phyloP scores from a whole-genome alignment of 2,113 vertebrate species.

The Rhombomys opimus region DNA sequence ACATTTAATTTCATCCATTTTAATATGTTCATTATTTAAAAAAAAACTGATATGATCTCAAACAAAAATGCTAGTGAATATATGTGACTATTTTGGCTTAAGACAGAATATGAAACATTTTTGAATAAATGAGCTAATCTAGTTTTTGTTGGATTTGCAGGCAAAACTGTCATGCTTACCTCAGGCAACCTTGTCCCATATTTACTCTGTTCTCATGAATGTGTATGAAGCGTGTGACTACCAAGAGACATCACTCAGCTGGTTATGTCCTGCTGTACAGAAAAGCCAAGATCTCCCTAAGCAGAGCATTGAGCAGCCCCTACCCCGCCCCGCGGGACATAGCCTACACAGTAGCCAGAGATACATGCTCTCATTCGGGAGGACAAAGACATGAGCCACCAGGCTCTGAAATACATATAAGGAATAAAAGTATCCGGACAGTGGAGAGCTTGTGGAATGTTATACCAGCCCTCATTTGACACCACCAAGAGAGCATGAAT shows the following conservation, averaged over 20 bases:
- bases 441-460: neutral
- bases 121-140: neutral
- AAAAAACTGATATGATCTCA: neutral
- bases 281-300: neutral
- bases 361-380: neutral
- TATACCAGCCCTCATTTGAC: neutral
- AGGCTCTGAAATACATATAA: neutral
- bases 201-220: neutral
- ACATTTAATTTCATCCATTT: neutral
- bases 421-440: neutral
- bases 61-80: slow-evolving; percentile 7
- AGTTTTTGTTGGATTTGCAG: neutral
- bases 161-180: neutral
- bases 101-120: neutral
- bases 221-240: neutral
- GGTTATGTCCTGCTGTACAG: neutral
- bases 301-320: neutral
- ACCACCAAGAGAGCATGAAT: neutral
- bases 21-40: neutral
- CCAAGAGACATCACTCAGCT: neutral
- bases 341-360: neutral
- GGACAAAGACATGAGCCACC: neutral
- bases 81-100: neutral
- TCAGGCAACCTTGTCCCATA: neutral
- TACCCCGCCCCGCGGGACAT: neutral